Evolutionary conservation across 2,888 invertebrate species (phyloP), one percentile per base, ranked within the genome.

Genomic region (Brachynemurus nebulosus): DNA sequence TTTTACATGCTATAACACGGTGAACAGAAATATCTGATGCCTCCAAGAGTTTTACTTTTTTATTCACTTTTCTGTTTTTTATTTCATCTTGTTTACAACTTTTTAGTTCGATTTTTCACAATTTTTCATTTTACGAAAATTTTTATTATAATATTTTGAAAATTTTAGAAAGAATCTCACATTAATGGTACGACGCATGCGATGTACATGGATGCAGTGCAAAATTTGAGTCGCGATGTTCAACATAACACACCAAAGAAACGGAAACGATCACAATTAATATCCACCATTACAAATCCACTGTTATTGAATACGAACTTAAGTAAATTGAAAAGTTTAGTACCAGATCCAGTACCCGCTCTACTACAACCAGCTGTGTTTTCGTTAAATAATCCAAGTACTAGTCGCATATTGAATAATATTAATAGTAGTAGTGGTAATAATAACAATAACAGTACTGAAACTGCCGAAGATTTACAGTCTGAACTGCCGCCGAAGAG

Each of bases 401-500:
- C 37, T 17, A 37, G 37, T 17, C 37, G 19, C 7, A 6, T 19
- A 37, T 19, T 14, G n/a, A 12, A 37, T 19, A 18, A 12, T 12
- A 11, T 6, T 18, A 17, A n/a, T 19, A n/a, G 17, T 37, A 37
- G 17, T 18, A 37, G n/a, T 19, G 17, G 19, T 18, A 16, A 42
- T 33, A 30, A 7, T 19, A 18, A 17, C 19, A n/a, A n/a, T n/a
- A n/a, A n/a, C n/a, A n/a, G n/a, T n/a, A n/a, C n/a, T n/a, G n/a
- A n/a, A n/a, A n/a, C n/a, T n/a, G n/a, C n/a, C n/a, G 41, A 42
- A 7, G 41, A 42, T 7, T 34, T 18, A n/a, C 23, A 14, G 8
- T 19, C n/a, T 37, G 33, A 18, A n/a, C 8, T 33, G 2, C 16
- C 34, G 12, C 20, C 41, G 6, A 42, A 42, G 20, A 16, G 34